Evolutionary conservation across 2,888 invertebrate genomes (phyloP), one percentile per base, ranked within the genome.

Genomic region (Parnassius apollo): DNA sequence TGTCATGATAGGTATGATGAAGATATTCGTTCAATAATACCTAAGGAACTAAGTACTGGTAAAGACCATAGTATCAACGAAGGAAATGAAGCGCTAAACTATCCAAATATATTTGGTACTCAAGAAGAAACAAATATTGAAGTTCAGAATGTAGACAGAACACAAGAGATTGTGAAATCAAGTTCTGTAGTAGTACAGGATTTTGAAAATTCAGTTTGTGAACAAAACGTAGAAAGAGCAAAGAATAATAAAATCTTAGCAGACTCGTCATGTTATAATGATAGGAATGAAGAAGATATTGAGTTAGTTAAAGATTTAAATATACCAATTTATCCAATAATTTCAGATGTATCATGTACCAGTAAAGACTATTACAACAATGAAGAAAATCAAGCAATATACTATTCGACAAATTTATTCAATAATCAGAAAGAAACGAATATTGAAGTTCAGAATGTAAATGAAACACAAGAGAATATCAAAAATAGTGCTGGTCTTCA

Each of bases 141-240:
- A 48, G 42, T 49, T 25, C 25, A 25, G 25, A 25, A 25, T 25
- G 25, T 25, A 25, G 25, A 25, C 1, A 25, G 2, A 25, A 25
- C 25, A 25, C 25, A 25, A 25, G 25, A 25, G 25, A 25, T 25
- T 25, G 2, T 25, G 25, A 25, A 25, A 25, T 2, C 25, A 25
- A 25, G 25, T 25, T 25, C 2, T 25, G 84, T 80, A 11, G 77
- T 83, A 10, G 81, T 82, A 8, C 79, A 86, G 65, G 88, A 88
- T 66, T 86, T 88, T 75, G 75, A 88, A 7, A 76, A 62, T 9
- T 68, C 75, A 45, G 82, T 84, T 52, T 62, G 60, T 66, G 61
- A 65, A 63, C 67, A 49, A 56, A 56, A 60, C 57, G 12, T 57
- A 59, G 18, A 49, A n/a, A 13, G 1, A 42, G 46, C 64, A 50